Percentiles rank a stretch among this genome's conserved stretches.
These are phyloP conservation scores for Odontomachus brunneus DNA, from an alignment of 1,140 invertebrate species.

Conservation along the genomic window DNA sequence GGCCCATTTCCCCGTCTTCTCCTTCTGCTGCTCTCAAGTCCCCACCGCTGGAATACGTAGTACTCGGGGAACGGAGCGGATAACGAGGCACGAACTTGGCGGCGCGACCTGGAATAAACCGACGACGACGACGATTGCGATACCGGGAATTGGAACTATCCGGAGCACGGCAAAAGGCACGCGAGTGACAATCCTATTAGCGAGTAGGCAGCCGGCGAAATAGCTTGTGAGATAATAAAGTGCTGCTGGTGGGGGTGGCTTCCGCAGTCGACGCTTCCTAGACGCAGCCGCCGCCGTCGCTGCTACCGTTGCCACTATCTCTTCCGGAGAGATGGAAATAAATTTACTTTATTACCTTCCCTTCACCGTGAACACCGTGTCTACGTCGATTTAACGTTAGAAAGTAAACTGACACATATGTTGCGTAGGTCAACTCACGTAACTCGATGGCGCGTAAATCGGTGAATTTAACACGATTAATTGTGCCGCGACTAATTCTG, in stretches of 20 bases:
- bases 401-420: conserved; percentile 12
- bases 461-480: conserved; percentile 9
- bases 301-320: not conserved
- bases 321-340: conserved; percentile 64
- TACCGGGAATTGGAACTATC: conserved; percentile 73
- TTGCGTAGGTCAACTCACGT: not conserved
- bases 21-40: not conserved
- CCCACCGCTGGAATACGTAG: not conserved
- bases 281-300: conserved; percentile 22
- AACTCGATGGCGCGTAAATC: not conserved
- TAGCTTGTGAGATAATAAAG: conserved; percentile 76
- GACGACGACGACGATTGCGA: conserved; percentile 62
- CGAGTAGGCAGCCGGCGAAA: conserved; percentile 73
- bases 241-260: conserved; percentile 49
- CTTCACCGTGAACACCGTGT: conserved; percentile 12
- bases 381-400: conserved; percentile 58
- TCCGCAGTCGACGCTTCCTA: conserved; percentile 31
- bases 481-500: not conserved
- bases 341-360: conserved; percentile 67
- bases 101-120: conserved; percentile 56
- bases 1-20: not conserved
- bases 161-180: conserved; percentile 69
- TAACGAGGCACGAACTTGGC: conserved; percentile 63
- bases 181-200: conserved; percentile 76
- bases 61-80: not conserved